phyloP scores from a whole-genome alignment of 1,140 invertebrate species.

The Euura saliciscinereae region DNA sequence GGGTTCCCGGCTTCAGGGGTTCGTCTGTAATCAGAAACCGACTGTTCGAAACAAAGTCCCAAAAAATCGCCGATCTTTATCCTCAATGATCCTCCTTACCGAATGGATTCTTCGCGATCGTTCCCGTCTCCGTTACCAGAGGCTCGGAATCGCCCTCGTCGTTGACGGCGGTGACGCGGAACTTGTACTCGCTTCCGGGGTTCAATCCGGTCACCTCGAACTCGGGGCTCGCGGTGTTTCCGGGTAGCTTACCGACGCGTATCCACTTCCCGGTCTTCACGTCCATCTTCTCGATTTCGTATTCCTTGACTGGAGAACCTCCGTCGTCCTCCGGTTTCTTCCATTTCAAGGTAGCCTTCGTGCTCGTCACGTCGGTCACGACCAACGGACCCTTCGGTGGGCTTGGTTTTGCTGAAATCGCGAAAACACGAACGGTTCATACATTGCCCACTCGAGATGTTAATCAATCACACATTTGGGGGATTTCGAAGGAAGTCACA shows the following conservation, averaged over 20 bases:
- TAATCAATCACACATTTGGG: constrained; percentile 1
- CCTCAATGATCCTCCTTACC: constrained; percentile 65
- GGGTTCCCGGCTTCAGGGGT: constrained; percentile 86
- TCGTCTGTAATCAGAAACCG: constrained; percentile 65
- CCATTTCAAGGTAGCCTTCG: constrained; percentile 87
- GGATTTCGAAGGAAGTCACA: constrained; percentile 8
- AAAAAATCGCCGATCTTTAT: constrained; percentile 11
- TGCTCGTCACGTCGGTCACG: constrained; percentile 85
- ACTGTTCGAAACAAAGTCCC: neutral
- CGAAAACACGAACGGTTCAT: constrained; percentile 21
- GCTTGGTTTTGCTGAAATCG: constrained; percentile 69
- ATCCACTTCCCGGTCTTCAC: constrained; percentile 89
- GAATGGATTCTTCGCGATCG: constrained; percentile 95
- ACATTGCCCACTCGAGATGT: neutral
- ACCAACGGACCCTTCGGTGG: constrained; percentile 89
- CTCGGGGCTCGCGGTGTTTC: constrained; percentile 75
- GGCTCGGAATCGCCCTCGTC: constrained; percentile 96
- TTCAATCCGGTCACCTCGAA: constrained; percentile 90
- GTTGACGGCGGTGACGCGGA: constrained; percentile 94
- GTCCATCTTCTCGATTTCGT: constrained; percentile 95
- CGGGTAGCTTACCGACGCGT: constrained; percentile 78
- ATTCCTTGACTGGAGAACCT: constrained; percentile 90
- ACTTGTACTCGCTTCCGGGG: constrained; percentile 93
- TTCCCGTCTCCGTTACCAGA: constrained; percentile 80
- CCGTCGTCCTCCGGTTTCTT: constrained; percentile 93